Evolutionary conservation across 2,888 invertebrate species (phyloP), one percentile per base, ranked within the genome.

Genomic region (Stenotaenia linearis): DNA sequence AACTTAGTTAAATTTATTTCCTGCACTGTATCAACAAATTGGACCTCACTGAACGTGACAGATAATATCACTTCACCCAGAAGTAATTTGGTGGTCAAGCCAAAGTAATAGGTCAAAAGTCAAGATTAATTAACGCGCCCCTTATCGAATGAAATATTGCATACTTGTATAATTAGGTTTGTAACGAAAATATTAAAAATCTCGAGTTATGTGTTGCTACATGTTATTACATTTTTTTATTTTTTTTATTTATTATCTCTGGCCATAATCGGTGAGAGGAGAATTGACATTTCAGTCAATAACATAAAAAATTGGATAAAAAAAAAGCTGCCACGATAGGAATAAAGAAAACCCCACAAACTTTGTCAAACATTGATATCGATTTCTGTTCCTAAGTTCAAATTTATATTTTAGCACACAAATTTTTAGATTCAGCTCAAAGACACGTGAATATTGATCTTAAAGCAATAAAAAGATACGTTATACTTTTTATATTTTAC

Each of bases 311-410:
- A 61, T 61, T 25, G 61, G 61, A 61, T 23, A 23, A 12, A 28
- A 61, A 61, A 61, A 61, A 56, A n/a, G n/a, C 18, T 61, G 61
- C 9, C 61, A 61, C 25, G 61, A 61, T 0, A 61, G 25, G 61
- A 61, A 61, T 23, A 61, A 61, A 25, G 61, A 61, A 61, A 61
- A 61, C 1, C 61, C 61, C 61, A 61, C 61, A 61, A 61, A 61
- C 61, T 61, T 61, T 61, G 61, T 61, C 61, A 61, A 61, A 61
- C 61, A 61, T 61, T 61, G 23, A 25, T 61, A 61, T 61, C 61
- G 61, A 61, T 61, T 61, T 23, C 15, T 25, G 15, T 23, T 9
- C 61, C 61, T 5, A 56, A 56, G 21, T 21, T 56, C 56, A 56
- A 56, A 56, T 56, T 21, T 56, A 56, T 56, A 18, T 21, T 56